phyloP scores from a whole-genome alignment of 2,797 vertebrate genomes.

The Alouatta caraya region DNA sequence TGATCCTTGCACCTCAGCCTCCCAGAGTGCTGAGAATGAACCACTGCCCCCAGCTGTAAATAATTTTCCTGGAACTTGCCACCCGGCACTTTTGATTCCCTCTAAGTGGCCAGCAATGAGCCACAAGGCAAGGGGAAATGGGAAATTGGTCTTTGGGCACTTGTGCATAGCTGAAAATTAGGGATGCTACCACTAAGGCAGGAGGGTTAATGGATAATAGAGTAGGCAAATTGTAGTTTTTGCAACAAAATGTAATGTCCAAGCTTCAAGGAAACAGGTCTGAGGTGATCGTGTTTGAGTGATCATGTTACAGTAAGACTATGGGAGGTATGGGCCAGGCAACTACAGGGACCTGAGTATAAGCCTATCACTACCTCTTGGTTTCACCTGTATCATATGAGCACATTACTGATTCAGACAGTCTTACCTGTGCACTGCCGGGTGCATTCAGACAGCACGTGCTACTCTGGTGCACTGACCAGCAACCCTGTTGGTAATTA shows the following conservation, averaged over 20 bases:
- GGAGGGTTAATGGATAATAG: not conserved
- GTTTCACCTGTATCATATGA: not conserved
- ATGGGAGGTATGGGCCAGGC: not conserved
- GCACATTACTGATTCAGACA: not conserved
- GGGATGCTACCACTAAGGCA: not conserved
- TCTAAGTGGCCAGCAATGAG: not conserved
- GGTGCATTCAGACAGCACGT: not conserved
- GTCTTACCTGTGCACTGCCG: not conserved
- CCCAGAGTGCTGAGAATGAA: not conserved
- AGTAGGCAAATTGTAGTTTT: not conserved
- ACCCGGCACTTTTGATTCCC: not conserved
- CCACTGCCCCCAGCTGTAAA: not conserved
- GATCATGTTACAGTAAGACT: not conserved
- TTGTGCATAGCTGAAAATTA: not conserved
- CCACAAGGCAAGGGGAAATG: not conserved
- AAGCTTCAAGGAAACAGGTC: not conserved
- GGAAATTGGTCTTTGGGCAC: not conserved
- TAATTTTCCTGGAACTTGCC: not conserved
- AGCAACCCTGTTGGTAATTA: not conserved
- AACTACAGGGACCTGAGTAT: not conserved
- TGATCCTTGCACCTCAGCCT: not conserved
- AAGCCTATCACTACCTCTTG: not conserved
- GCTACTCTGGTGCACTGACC: not conserved
- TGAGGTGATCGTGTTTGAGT: not conserved
- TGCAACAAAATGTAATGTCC: not conserved